Percentiles rank a stretch among this genome's conserved stretches.
These are phyloP conservation scores for Dipus sagitta DNA, from an alignment of 2,797 vertebrate genomes.

Conservation along the genomic window DNA sequence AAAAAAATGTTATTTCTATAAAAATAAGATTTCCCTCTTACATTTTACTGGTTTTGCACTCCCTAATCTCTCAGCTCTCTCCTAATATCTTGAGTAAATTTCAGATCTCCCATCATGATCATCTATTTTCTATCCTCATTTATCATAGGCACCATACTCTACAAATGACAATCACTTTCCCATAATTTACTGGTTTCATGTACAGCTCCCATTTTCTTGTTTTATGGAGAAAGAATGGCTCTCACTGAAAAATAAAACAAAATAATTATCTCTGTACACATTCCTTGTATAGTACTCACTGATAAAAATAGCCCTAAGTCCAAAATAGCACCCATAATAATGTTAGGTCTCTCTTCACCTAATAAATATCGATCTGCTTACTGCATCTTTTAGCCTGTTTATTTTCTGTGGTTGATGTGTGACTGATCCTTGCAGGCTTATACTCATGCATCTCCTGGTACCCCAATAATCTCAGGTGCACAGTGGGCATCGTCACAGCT, in stretches of 20 bases:
- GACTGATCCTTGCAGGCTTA: slow-evolving; percentile 2
- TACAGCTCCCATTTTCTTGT: neutral
- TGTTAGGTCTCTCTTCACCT: slow-evolving; percentile 37
- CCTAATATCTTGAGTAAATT: slow-evolving; percentile 22
- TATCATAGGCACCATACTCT: neutral
- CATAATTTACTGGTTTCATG: neutral
- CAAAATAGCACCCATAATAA: slow-evolving; percentile 11
- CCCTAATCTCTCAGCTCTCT: neutral
- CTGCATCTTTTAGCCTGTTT: neutral
- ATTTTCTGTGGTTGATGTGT: neutral
- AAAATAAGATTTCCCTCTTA: neutral
- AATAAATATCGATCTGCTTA: slow-evolving; percentile 27
- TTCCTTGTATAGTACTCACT: slow-evolving; percentile 27
- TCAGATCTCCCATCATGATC: neutral
- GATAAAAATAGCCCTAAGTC: slow-evolving; percentile 25
- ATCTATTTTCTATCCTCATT: slow-evolving; percentile 2
- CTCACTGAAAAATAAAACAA: slow-evolving; percentile 1
- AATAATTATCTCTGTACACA: slow-evolving; percentile 21
- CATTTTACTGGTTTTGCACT: neutral
- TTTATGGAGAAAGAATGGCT: neutral
- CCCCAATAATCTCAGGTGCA: slow-evolving; percentile 8
- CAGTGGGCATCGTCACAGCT: slow-evolving; percentile 18
- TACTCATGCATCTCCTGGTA: neutral
- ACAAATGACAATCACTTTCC: neutral
- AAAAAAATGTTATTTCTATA: slow-evolving; percentile 11